phyloP scores from a whole-genome alignment of 1,140 invertebrate species.

The Mizuhopecten yessoensis region DNA sequence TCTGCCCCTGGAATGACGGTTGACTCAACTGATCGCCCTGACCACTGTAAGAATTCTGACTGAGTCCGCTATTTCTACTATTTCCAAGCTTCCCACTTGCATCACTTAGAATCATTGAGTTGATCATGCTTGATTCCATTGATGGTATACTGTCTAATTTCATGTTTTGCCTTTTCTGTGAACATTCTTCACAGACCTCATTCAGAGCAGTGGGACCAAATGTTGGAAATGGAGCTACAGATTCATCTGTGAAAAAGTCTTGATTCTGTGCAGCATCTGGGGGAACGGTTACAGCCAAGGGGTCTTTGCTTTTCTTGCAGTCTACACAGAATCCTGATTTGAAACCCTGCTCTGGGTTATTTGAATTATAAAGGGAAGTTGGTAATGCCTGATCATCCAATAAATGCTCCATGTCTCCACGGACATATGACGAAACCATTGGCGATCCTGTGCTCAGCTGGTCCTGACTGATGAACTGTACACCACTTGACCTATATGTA shows the following conservation, averaged over 20 bases:
- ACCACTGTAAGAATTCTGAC: no score
- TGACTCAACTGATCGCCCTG: neutral
- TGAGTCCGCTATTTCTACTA: neutral
- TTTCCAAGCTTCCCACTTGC: neutral
- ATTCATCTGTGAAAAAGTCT: neutral
- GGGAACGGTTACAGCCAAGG: neutral
- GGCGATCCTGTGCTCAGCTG: neutral
- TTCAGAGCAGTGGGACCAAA: neutral
- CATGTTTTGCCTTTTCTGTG: neutral
- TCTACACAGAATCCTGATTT: neutral
- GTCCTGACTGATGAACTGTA: neutral
- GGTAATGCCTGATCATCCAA: neutral
- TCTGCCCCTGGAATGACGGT: neutral
- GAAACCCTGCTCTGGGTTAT: neutral
- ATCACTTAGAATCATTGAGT: neutral
- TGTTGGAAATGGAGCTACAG: neutral
- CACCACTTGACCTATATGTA: neutral
- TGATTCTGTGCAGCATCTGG: neutral
- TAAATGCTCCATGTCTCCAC: neutral
- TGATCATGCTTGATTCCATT: neutral
- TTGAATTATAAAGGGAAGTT: neutral
- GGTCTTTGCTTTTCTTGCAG: neutral
- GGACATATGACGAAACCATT: neutral
- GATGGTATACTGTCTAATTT: slow-evolving; percentile 2
- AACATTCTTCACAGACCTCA: neutral